Evolutionary conservation across 1,140 invertebrate species (phyloP).

Genomic region (Planococcus citri): DNA sequence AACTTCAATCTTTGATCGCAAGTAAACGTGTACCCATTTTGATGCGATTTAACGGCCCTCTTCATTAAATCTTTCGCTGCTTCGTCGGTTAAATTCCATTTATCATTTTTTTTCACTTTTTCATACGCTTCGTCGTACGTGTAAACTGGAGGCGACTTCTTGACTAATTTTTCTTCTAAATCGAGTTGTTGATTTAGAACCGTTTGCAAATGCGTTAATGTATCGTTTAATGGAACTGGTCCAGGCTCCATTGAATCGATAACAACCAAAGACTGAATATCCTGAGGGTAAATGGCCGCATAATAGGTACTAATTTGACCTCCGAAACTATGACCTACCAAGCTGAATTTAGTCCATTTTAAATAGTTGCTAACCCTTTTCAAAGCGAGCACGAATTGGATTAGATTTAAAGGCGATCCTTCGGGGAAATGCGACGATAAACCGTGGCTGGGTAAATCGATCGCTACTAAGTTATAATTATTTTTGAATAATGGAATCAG

Average conservation of each 20-base stretch:
- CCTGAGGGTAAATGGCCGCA: slow-evolving; percentile 56
- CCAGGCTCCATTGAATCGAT: slow-evolving; percentile 41
- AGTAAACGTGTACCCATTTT: slow-evolving; percentile 32
- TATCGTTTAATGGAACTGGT: background rate
- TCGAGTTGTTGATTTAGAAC: slow-evolving; percentile 29
- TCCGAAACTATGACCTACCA: slow-evolving; percentile 69
- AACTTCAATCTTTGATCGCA: slow-evolving; percentile 33
- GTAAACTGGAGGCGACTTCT: slow-evolving; percentile 30
- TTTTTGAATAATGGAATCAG: slow-evolving; percentile 55
- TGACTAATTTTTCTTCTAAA: slow-evolving; percentile 28
- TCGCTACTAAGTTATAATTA: slow-evolving; percentile 44
- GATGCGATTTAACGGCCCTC: slow-evolving; percentile 44
- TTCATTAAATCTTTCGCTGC: slow-evolving; percentile 54
- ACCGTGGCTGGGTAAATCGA: slow-evolving; percentile 73
- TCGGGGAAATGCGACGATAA: slow-evolving; percentile 59
- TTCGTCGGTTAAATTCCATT: slow-evolving; percentile 40
- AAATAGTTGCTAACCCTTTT: slow-evolving; percentile 60
- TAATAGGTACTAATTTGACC: slow-evolving; percentile 66
- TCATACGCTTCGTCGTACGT: slow-evolving; percentile 45
- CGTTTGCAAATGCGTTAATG: slow-evolving; percentile 27
- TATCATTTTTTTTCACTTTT: slow-evolving; percentile 52
- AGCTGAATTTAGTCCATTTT: slow-evolving; percentile 59
- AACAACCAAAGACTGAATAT: slow-evolving; percentile 54
- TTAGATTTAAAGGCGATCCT: slow-evolving; percentile 56
- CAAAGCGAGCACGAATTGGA: slow-evolving; percentile 51